Base-by-base conservation (phyloP, 2,888 invertebrate species). In the Empis stercorea region DNA sequence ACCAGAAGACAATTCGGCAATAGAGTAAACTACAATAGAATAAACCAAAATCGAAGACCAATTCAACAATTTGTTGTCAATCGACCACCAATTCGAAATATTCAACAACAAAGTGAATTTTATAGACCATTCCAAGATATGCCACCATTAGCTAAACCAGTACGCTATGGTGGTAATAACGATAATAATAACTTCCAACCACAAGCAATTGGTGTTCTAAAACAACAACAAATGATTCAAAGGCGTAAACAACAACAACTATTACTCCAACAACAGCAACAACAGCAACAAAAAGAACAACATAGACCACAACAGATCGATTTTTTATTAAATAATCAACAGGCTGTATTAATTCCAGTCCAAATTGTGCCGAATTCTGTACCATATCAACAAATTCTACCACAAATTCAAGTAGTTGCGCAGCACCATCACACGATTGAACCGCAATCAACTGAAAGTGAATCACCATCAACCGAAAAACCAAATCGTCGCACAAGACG, bases 341-440 rank as follows among this genome's bases (percentile, higher is more conserved):
- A 40, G 27, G 27, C 27, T 5, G 20, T 40, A 11, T 9, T 40
- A 27, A 40, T 40, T 9, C 40, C 40, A 10, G 17, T 40, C 6
- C 40, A 40, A 20, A 6, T 40, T 13, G n/a, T 40, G 5, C 40
- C 40, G 3, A n/a, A 27, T 9, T 40, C 40, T 10, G 23, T 40
- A 20, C 40, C 40, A 23, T 40, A 40, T 27, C 14, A 4, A 40
- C 20, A 40, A 23, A 14, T 40, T 40, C 13, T 15, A 14, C 40
- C 40, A n/a, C 40, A 40, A 40, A 36, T 51, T 10, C 49, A 49
- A 40, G 46, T 51, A 5, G 41, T 51, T 11, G 51, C 51, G 16
- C 49, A 51, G 23, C 51, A 51, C 20, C 49, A 49, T 2, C 51
- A 51, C 30, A 51, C 46, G 9, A 45, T 51, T 20, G 15, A 47